Conservation (phyloP, 2,113 vertebrate species). For the Forbesichthys agassizii region DNA sequence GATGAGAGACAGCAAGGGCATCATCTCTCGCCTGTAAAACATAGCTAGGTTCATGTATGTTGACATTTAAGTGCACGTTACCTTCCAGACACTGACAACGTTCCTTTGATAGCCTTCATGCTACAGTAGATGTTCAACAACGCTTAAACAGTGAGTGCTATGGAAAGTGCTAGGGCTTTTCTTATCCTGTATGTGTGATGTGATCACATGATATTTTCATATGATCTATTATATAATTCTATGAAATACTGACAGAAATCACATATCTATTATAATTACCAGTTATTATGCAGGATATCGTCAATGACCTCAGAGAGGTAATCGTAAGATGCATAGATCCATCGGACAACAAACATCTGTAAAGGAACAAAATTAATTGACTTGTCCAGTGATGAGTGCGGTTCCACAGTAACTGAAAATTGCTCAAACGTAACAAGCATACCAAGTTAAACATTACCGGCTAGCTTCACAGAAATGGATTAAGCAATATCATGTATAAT, state of each 20-base stretch:
- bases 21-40: conserved; percentile 92
- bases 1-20: conserved; percentile 93
- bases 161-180: too few relatives aligned
- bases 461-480: too few relatives aligned
- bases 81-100: too few relatives aligned
- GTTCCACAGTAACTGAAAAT: too few relatives aligned
- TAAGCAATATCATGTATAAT: neutral
- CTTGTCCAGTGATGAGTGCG: neutral
- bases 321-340: conserved; percentile 83
- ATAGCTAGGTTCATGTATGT: neutral
- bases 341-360: conserved; percentile 91
- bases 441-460: too few relatives aligned
- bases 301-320: conserved; percentile 86
- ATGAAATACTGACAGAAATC: neutral
- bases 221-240: too few relatives aligned
- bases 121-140: too few relatives aligned
- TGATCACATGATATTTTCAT: too few relatives aligned
- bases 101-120: too few relatives aligned
- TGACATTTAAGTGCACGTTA: neutral
- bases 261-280: conserved; percentile 71
- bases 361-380: conserved; percentile 13
- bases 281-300: conserved; percentile 91
- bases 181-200: too few relatives aligned
- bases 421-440: too few relatives aligned
- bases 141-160: too few relatives aligned